Conservation (phyloP, 2,888 invertebrate species). For the Cosmopolites sordidus region DNA sequence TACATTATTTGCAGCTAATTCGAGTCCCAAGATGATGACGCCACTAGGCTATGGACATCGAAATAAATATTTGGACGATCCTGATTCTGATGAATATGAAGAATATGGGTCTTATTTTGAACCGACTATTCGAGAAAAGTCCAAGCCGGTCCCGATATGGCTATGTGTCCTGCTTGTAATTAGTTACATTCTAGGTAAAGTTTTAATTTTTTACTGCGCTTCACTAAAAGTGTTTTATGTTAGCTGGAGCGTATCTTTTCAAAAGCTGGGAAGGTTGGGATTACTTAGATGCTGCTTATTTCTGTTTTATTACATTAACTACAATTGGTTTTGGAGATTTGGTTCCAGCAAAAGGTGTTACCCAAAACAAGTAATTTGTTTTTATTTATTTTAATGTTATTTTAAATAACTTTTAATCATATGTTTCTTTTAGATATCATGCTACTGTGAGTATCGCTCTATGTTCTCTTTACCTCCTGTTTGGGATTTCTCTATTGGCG, state of each 20-base stretch:
- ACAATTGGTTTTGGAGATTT: conserved; percentile 92
- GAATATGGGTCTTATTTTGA: conserved; percentile 40
- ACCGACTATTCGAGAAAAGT: conserved; percentile 47
- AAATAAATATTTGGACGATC: conserved; percentile 57
- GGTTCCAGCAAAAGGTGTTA: conserved; percentile 74
- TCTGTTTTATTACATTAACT: conserved; percentile 90
- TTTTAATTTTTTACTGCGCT: too few species aligned
- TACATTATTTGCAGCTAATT: conserved; percentile 34
- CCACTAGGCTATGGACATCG: conserved; percentile 64
- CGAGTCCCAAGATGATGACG: conserved; percentile 63
- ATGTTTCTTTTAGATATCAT: conserved; percentile 33
- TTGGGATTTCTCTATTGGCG: conserved; percentile 89
- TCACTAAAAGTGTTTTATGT: conserved; percentile 49
- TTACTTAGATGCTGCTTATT: conserved; percentile 84
- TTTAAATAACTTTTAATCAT: not conserved
- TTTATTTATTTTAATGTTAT: not conserved
- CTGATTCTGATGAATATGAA: conserved; percentile 58
- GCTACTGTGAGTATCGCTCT: conserved; percentile 68
- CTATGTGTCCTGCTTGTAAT: conserved; percentile 82
- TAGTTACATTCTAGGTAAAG: conserved; percentile 55
- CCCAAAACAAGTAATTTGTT: conserved; percentile 28
- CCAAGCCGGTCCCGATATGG: conserved; percentile 82
- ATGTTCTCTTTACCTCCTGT: conserved; percentile 86
- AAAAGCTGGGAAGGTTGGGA: conserved; percentile 82
- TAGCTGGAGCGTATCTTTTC: conserved; percentile 84